Percentiles rank a stretch among this genome's conserved stretches.
Evolutionary conservation across 2,113 vertebrate genomes (phyloP).

Genomic region (Protobothrops flavoviridis): DNA sequence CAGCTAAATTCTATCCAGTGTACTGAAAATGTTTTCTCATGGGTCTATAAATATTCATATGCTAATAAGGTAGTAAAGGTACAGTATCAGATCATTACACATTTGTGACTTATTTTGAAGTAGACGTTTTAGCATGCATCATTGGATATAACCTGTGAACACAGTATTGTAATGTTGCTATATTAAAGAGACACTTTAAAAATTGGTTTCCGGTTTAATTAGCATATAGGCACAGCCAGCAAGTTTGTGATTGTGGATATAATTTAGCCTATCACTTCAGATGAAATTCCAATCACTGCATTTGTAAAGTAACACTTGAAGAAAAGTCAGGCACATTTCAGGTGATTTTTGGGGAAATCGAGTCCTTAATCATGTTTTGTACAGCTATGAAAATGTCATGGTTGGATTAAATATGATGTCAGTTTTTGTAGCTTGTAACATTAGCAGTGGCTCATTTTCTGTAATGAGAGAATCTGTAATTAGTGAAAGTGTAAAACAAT

Average conservation of each 20-base stretch:
- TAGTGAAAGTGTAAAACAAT: conserved; percentile 5
- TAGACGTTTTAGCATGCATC: not conserved
- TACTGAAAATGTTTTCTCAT: conserved; percentile 21
- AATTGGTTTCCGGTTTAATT: conserved; percentile 13
- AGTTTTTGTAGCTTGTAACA: not conserved
- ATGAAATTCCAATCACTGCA: not conserved
- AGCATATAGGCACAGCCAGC: conserved; percentile 10
- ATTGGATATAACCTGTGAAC: conserved; percentile 1
- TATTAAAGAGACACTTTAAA: not conserved
- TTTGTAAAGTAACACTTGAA: not conserved
- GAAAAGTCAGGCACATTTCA: not conserved
- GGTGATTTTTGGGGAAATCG: conserved; percentile 1
- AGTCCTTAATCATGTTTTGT: conserved; percentile 10
- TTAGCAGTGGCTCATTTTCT: not conserved
- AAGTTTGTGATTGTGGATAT: not conserved
- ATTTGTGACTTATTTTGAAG: not conserved
- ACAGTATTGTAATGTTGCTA: not conserved
- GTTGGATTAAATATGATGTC: conserved; percentile 15
- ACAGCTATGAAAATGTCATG: not conserved
- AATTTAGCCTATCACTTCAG: not conserved
- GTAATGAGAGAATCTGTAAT: not conserved
- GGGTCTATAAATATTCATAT: not conserved
- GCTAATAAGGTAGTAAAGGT: conserved; percentile 20
- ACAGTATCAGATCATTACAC: not conserved
- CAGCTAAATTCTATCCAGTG: not conserved